Base-by-base conservation (phyloP, 1,140 invertebrate species). In the Metaphire vulgaris region DNA sequence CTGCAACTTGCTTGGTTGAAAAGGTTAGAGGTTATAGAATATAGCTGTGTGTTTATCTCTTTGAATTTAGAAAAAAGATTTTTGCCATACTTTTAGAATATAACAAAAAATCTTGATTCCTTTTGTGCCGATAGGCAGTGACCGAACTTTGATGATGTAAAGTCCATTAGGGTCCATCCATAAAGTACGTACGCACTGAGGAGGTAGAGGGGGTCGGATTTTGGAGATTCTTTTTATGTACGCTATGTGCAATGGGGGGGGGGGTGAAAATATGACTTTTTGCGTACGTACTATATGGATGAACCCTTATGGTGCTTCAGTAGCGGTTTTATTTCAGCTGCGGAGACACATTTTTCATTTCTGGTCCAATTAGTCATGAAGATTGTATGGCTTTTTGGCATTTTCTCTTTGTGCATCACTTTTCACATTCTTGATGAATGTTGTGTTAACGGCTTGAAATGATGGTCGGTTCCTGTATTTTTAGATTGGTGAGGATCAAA, bases 401-500 rank as follows among this genome's bases (percentile, higher is more conserved):
- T 6, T 56, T 56, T 56, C 41, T 56, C 6, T 56, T 12, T 56
- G 41, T 56, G 6, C 6, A 56, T 6, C 41, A 56, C 41, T 56
- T 56, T 56, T 21, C 41, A 56, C 21, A 12, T 56, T 56, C 41
- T 56, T 56, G 21, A n/a, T n/a, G n/a, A n/a, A n/a, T n/a, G n/a
- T n/a, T n/a, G n/a, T n/a, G n/a, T n/a, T n/a, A n/a, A n/a, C n/a
- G n/a, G n/a, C n/a, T n/a, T n/a, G n/a, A n/a, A n/a, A n/a, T n/a
- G 6, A 56, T 56, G 41, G 21, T 56, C 21, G 6, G 6, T 78
- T 64, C 67, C 72, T 76, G 33, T 78, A 73, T 75, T 88, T 90
- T 77, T 83, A 96, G 93, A 95, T 91, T 89, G 92, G 92, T 6
- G 91, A 93, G 81, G 92, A 92, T 81, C 91, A 93, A 76, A 89